Percentiles rank a stretch among this genome's conserved stretches.
Conservation (phyloP, 2,888 invertebrate genomes). For the Leptogaster cylindrica region DNA sequence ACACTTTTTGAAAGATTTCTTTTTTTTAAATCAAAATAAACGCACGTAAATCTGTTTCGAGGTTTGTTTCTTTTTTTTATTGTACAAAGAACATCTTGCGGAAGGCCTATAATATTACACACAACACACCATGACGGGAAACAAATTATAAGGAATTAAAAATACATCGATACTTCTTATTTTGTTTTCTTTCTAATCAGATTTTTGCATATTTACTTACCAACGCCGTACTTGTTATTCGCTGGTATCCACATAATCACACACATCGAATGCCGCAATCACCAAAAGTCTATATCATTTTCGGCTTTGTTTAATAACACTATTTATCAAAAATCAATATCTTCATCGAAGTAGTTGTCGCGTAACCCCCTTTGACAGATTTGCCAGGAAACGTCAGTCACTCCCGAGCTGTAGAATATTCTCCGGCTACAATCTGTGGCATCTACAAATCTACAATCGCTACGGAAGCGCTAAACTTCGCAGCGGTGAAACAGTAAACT, state of each 20-base stretch:
- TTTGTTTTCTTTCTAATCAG: background rate
- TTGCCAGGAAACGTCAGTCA: conserved; percentile 10
- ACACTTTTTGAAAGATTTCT: background rate
- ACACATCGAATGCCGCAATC: background rate
- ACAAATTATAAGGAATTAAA: background rate
- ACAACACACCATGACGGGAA: too few species aligned
- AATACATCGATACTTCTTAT: background rate
- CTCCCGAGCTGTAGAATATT: too few species aligned
- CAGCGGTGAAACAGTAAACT: too few species aligned
- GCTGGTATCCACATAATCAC: conserved; percentile 61
- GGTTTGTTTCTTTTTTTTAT: too few species aligned
- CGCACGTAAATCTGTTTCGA: too few species aligned
- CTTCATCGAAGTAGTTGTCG: background rate
- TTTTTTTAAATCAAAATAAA: conserved; percentile 4
- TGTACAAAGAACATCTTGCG: too few species aligned
- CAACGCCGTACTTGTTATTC: conserved; percentile 62
- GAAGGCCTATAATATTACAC: too few species aligned
- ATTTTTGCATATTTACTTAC: conserved; percentile 53
- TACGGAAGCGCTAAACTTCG: too few species aligned
- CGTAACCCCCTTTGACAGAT: conserved; percentile 14
- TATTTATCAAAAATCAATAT: conserved; percentile 27
- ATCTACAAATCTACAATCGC: too few species aligned
- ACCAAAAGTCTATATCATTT: conserved; percentile 3
- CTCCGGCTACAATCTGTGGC: too few species aligned
- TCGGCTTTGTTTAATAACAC: conserved; percentile 29